Base-by-base conservation (phyloP, 2,888 invertebrate species). In the Scaptomyza parva region DNA sequence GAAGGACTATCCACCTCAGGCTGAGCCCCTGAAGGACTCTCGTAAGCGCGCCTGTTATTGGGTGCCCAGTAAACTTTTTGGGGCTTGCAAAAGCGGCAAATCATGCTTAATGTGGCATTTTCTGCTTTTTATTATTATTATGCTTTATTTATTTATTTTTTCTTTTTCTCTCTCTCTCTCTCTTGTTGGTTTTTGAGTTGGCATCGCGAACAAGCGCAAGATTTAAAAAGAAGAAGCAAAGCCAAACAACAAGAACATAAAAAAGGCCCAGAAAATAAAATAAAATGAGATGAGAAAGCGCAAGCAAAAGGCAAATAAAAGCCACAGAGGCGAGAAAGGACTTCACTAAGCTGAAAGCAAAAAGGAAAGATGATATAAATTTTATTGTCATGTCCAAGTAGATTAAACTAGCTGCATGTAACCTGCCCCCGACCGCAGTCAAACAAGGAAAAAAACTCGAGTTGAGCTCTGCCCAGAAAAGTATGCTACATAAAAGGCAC, bases 361-460 rank as follows among this genome's bases (percentile, higher is more conserved):
- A 74, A 61, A 66, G 71, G 48, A 71, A 76, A 78, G 76, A 86
- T 82, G 85, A 85, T 86, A 87, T 86, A 86, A 75, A 87, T 87
- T 88, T 86, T 83, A 85, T 83, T 88, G 86, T 87, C 88, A 88
- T 88, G 83, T 87, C 86, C 86, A 83, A 88, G 88, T 86, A 88
- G 86, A 86, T 86, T 86, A 86, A 85, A 87, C 85, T 86, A 82
- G 85, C 87, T 85, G 70, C 78, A 83, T 76, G 66, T 67, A 50
- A 9, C 47, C 9, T 30, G n/a, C 47, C 18, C 12, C 30, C n/a
- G 9, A 30, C 20, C 43, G 45, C 37, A 57, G 47, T 48, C 44
- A 18, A 39, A 33, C 17, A 17, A 33, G n/a, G n/a, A n/a, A n/a
- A 39, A 28, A 37, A 18, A 50, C 35, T 20, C 43, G 48, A 53